Conservation (phyloP, 1,140 invertebrate genomes). For the Orchestia grillus region DNA sequence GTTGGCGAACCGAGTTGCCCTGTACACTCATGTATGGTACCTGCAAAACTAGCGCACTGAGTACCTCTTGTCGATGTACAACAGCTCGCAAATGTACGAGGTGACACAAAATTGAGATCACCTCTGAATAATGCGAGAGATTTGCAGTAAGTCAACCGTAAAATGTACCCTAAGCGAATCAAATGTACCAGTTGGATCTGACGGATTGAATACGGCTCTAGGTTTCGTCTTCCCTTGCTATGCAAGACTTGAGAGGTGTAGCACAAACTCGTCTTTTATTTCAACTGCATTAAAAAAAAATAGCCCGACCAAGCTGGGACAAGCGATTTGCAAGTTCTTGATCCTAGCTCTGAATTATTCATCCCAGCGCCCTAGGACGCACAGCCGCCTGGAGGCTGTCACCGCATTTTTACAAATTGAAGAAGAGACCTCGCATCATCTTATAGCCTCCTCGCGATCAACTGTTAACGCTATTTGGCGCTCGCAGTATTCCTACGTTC, state of each 20-base stretch:
- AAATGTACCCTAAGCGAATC: not conserved
- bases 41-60: not conserved
- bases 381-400: not conserved
- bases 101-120: not conserved
- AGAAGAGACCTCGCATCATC: too few species aligned
- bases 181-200: not conserved
- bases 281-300: not conserved
- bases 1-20: too few species aligned
- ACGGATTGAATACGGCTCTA: not conserved
- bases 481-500: too few species aligned
- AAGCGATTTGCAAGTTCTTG: slow-evolving; percentile 38
- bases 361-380: not conserved
- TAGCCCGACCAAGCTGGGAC: not conserved
- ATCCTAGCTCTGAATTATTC: slow-evolving; percentile 15
- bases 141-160: not conserved
- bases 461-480: too few species aligned
- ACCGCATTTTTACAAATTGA: not conserved
- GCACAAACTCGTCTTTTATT: not conserved
- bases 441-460: too few species aligned
- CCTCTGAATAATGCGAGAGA: not conserved
- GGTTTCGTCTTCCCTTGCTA: not conserved
- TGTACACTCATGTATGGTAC: too few species aligned
- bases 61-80: not conserved
- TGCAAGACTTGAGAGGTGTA: not conserved
- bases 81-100: not conserved